phyloP scores from a whole-genome alignment of 2,113 vertebrate species.

The Equus przewalskii region DNA sequence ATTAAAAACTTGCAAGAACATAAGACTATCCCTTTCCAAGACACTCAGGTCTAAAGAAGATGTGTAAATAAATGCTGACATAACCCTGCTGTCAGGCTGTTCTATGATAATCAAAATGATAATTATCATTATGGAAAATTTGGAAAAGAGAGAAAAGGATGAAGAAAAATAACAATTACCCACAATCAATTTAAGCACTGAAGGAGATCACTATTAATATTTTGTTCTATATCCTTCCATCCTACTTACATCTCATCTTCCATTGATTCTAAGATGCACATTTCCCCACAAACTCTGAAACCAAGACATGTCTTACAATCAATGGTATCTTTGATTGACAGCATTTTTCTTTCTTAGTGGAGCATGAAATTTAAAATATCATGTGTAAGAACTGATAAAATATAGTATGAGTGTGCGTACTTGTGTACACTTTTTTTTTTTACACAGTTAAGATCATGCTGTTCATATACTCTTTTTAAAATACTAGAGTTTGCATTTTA shows the following conservation, averaged over 20 bases:
- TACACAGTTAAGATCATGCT: not conserved
- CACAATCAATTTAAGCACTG: not conserved
- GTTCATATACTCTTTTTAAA: not conserved
- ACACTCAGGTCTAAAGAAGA: not conserved
- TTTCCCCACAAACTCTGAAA: not conserved
- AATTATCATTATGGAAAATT: not conserved
- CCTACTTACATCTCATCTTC: not conserved
- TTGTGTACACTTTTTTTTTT: accelerated
- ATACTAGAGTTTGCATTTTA: not conserved
- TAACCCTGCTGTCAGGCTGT: not conserved
- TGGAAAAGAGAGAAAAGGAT: not conserved
- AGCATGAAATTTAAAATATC: not conserved
- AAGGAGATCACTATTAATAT: not conserved
- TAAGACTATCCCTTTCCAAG: not conserved
- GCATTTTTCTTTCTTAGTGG: not conserved
- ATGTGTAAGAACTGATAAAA: not conserved
- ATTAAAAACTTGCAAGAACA: not conserved
- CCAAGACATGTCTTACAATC: not conserved
- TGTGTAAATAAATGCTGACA: not conserved
- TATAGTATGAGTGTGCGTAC: accelerated
- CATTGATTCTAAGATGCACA: not conserved
- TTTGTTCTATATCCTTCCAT: not conserved
- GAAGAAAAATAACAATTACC: not conserved
- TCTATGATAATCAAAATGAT: not conserved
- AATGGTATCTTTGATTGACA: not conserved